Base-by-base conservation (phyloP, 2,888 invertebrate genomes). In the Tipula helvola region DNA sequence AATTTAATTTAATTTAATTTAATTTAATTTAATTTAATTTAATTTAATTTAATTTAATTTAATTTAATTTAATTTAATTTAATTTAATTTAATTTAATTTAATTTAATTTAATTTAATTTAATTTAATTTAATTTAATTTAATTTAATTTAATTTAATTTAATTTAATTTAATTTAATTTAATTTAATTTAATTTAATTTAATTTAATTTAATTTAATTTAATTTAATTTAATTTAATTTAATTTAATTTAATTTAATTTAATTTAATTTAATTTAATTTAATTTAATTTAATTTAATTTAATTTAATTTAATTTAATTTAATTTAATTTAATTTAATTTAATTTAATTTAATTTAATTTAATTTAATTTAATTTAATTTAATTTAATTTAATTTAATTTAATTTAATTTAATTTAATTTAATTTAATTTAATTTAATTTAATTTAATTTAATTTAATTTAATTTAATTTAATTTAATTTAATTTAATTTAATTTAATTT, bases 391-490 rank as follows among this genome's bases (percentile, higher is more conserved):
- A 44, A 44, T 44, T 44, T 7, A 44, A 44, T 44, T 44, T 7
- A 44, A 44, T 44, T 44, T 7, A 44, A 44, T 44, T 44, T 7
- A 44, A 44, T 44, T 44, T 7, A 44, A 44, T 44, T 44, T 7
- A 44, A 44, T 44, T 10, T 44, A 10, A 12, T 44, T 44, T 7
- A 44, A 44, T 44, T 44, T 7, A 44, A 44, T 44, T 44, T 7
- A 44, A 44, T 52, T 87, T 13, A 52, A n/a, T 16, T 36, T 12
- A 86, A 41, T 87, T 71, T n/a, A 57, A 16, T 36, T 28, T 12
- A 52, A 83, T 87, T 87, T 16, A 36, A 85, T n/a, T 87, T 16
- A 86, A 83, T 41, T 85, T 39, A 87, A 84, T 85, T 85, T 2
- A 44, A 84, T 87, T 85, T 42, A 87, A 41, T 87, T 39, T 3